Percentiles rank a stretch among this genome's conserved stretches.
These are phyloP conservation scores for Babylonia areolata DNA, from an alignment of 1,140 invertebrate species.

Conservation along the genomic window DNA sequence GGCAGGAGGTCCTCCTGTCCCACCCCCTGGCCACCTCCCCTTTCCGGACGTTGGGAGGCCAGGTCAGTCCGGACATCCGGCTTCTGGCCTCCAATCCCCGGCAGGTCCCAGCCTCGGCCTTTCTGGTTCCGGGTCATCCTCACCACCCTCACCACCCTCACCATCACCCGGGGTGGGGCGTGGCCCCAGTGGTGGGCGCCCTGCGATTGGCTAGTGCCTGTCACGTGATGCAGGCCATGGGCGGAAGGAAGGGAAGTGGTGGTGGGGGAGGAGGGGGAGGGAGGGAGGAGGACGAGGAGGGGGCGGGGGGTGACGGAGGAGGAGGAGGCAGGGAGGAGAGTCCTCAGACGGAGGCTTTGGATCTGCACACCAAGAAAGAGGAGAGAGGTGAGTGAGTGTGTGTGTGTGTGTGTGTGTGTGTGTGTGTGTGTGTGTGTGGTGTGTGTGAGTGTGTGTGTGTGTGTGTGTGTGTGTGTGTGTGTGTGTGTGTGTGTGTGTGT, in stretches of 20 bases:
- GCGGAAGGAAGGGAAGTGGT: neutral
- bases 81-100: neutral
- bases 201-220: neutral
- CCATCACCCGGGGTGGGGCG: neutral
- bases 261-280: neutral
- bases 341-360: conserved; percentile 32
- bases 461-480: too few species aligned
- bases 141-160: too few species aligned
- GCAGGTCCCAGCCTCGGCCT: neutral
- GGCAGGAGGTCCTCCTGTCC: neutral
- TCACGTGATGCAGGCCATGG: neutral
- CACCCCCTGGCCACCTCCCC: neutral
- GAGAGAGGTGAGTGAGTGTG: neutral
- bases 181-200: neutral
- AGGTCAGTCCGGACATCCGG: neutral
- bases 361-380: conserved; percentile 32
- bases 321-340: neutral
- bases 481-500: too few species aligned
- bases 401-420: neutral
- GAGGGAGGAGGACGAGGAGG: neutral
- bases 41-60: neutral
- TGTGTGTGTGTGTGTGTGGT: neutral
- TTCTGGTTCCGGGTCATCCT: neutral
- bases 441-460: neutral
- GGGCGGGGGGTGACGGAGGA: neutral